phyloP scores from a whole-genome alignment of 2,888 invertebrate genomes.

The Helleia helle region DNA sequence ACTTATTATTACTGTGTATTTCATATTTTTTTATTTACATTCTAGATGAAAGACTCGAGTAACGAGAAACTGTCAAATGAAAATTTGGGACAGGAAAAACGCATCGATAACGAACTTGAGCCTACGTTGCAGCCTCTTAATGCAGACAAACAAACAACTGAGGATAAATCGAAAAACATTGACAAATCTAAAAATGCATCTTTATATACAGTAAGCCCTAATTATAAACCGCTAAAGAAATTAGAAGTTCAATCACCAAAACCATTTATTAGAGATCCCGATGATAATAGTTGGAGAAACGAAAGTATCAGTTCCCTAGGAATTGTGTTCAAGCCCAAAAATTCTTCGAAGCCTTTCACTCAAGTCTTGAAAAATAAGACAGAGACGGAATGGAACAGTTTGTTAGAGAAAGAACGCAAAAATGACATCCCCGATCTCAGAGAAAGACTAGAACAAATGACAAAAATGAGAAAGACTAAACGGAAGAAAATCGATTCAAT shows the following conservation, averaged over 20 bases:
- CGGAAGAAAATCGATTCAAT: conserved; percentile 46
- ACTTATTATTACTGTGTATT: too few relatives aligned
- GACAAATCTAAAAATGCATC: conserved; percentile 34
- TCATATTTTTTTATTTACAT: too few relatives aligned
- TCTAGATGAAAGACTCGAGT: too few relatives aligned
- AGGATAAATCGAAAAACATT: conserved; percentile 40
- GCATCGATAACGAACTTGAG: too few relatives aligned
- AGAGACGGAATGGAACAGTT: conserved; percentile 43
- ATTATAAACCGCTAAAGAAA: conserved; percentile 58
- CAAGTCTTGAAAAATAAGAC: conserved; percentile 62
- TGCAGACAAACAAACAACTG: conserved; percentile 18
- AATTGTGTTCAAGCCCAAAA: conserved; percentile 63
- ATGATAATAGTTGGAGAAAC: conserved; percentile 66
- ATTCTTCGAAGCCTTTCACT: conserved; percentile 58
- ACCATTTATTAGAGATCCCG: conserved; percentile 49
- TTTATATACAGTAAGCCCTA: conserved; percentile 45
- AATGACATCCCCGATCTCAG: conserved; percentile 45
- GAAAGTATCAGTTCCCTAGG: conserved; percentile 62
- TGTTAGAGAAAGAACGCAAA: conserved; percentile 38
- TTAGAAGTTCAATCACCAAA: conserved; percentile 52
- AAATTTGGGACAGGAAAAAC: too few relatives aligned
- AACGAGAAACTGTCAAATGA: too few relatives aligned
- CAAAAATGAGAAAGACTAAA: conserved; percentile 53
- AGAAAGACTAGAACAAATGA: conserved; percentile 53
- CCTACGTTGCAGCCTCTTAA: background rate